Base-by-base conservation (phyloP, 2,797 vertebrate genomes). In the Siniperca scherzeri region DNA sequence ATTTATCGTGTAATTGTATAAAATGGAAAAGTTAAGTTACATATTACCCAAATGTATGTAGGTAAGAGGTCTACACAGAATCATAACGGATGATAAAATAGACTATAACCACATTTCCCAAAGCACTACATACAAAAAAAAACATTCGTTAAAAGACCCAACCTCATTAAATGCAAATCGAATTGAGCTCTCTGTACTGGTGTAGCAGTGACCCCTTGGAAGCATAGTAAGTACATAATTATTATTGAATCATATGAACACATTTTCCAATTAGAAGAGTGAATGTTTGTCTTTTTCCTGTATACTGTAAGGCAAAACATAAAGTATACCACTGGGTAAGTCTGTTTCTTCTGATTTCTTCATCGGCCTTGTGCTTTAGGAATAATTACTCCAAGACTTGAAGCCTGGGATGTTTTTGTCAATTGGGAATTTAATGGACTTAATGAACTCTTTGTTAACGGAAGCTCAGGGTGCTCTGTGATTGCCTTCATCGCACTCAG, bases 381-480 rank as follows among this genome's bases (percentile, higher is more conserved):
- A 92, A 93, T 93, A 94, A 94, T 93, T 91, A 93, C 68, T 84
- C 68, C 52, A 65, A 72, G 72, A 92, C 80, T 80, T 77, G 30
- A 90, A 87, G 87, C 80, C 57, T 66, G 75, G 80, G 84, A 88
- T 89, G 84, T 83, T 91, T 90, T 81, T 77, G 82, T 90, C 88
- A 85, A 67, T 82, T 74, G 91, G 92, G 89, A 93, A 87, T 94
- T 87, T 78, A 88, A 65, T 71, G 76, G 83, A 91, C 68, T 91
- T 89, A 90, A 93, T 89, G 84, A 91, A 91, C 77, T 91, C 88
- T 90, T 92, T 91, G 88, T 91, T 84, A 92, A 89, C 75, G 65
- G 88, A 86, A 84, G 82, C 89, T 88, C 62, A 78, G 84, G 70
- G 76, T 89, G 87, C 85, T 92, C 86, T 78, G 87, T 64, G 89